These are phyloP conservation scores for Phyllotis vaccarum DNA, from an alignment of 2,797 vertebrate genomes.

Conservation along the genomic window DNA sequence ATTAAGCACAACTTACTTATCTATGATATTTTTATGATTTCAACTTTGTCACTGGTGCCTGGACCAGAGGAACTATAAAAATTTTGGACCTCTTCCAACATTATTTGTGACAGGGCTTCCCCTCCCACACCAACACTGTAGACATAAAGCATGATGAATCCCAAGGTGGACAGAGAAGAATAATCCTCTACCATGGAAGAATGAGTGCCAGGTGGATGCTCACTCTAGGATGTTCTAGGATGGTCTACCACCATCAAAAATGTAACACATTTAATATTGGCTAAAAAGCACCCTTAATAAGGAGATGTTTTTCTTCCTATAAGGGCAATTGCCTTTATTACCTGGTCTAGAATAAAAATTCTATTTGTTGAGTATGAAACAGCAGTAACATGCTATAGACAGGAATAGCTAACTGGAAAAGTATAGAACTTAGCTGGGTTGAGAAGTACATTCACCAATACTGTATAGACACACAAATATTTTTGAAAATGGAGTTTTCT, in stretches of 20 bases:
- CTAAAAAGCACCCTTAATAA: not conserved
- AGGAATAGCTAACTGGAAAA: slow-evolving; percentile 10
- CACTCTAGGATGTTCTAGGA: not conserved
- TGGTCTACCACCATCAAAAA: not conserved
- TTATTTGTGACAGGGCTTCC: not conserved
- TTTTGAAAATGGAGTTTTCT: slow-evolving; percentile 56
- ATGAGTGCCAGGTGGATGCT: not conserved
- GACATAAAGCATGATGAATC: not conserved
- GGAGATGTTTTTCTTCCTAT: not conserved
- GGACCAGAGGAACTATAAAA: slow-evolving; percentile 39
- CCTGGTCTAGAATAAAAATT: slow-evolving; percentile 6
- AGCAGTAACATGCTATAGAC: slow-evolving; percentile 18
- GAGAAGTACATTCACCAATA: not conserved
- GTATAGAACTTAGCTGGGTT: not conserved
- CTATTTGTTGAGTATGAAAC: slow-evolving; percentile 20
- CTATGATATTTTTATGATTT: slow-evolving; percentile 35
- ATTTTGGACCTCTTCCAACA: not conserved
- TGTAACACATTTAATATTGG: not conserved
- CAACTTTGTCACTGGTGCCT: slow-evolving; percentile 59
- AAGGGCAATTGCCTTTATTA: slow-evolving; percentile 2
- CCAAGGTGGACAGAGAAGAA: not conserved
- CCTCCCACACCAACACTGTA: not conserved
- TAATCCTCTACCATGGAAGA: not conserved
- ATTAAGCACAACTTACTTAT: slow-evolving; percentile 55
- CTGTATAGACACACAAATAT: not conserved